Conservation (phyloP, 2,888 invertebrate species). For the Harpagoxenus sublaevis region DNA sequence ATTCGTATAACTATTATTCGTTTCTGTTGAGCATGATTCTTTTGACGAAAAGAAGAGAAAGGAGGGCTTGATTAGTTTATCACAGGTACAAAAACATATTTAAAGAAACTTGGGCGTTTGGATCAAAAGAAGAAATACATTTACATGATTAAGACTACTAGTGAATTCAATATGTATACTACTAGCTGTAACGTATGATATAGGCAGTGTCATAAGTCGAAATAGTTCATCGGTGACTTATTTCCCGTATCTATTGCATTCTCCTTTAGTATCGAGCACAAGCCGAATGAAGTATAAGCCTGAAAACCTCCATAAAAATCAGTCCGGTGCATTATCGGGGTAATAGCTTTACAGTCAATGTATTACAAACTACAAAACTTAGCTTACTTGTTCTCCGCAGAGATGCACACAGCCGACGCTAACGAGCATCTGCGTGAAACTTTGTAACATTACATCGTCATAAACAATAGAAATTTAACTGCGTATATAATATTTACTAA, state of each 20-base stretch:
- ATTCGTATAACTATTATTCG: conserved; percentile 62
- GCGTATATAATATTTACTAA: conserved; percentile 31
- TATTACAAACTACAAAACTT: conserved; percentile 41
- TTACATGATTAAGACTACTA: conserved; percentile 58
- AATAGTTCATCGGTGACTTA: conserved; percentile 67
- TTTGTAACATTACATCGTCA: conserved; percentile 35
- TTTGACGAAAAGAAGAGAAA: conserved; percentile 63
- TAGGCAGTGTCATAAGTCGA: conserved; percentile 80
- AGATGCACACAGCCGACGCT: conserved; percentile 1
- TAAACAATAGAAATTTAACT: conserved; percentile 45
- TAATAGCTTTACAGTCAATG: conserved; percentile 36
- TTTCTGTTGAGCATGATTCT: conserved; percentile 71
- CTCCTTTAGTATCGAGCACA: conserved; percentile 66
- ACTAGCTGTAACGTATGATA: conserved; percentile 71
- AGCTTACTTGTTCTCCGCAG: conserved; percentile 20
- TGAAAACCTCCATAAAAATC: conserved; percentile 68
- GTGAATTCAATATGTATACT: conserved; percentile 65
- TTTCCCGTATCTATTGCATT: conserved; percentile 67
- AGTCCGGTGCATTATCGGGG: conserved; percentile 50
- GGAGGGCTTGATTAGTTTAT: conserved; percentile 71
- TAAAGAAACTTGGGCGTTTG: conserved; percentile 60
- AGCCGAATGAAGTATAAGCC: conserved; percentile 59
- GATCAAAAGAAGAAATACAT: conserved; percentile 62
- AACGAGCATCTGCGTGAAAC: not conserved
- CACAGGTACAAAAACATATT: conserved; percentile 76